Evolutionary conservation across 2,797 vertebrate genomes (phyloP), one percentile per base, ranked within the genome.

Genomic region (Ceryle rudis): DNA sequence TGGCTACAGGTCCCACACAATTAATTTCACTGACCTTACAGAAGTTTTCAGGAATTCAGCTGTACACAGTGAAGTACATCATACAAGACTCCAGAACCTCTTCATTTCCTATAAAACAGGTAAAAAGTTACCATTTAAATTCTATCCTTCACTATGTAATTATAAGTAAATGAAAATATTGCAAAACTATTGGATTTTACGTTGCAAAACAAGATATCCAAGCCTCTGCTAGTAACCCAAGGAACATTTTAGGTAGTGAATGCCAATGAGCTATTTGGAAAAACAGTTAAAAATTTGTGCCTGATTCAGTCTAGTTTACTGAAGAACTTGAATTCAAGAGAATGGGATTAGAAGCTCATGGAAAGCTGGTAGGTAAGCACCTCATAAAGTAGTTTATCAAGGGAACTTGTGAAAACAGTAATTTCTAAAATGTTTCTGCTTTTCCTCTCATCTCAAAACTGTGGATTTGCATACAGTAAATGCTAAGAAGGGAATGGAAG

Each of bases 381-480:
- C 31, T 61, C 66, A 33, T 58, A 65, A 92, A 86, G 25, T 14
- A 70, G 42, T 13, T 87, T 52, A 51, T 60, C 26, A 73, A 71
- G 25, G 39, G n/a, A 87, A 31, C 8, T 51, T 18, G 21, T 58
- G 35, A 60, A 87, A 95, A 22, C 8, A 62, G 19, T 20, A 77
- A 14, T 21, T 70, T 47, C 58, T 57, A 71, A 88, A 91, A 74
- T 42, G 49, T n/a, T 74, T 55, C 82, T 88, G 69, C 25, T 83
- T 90, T 61, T 65, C 23, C n/a, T 88, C 29, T 77, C 60, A 35
- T 62, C 52, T 87, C 60, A 57, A 21, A 64, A 23, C n/a, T 1
- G 0, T 8, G 11, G 73, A 31, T 75, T 79, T 80, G 14, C 58
- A 19, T 11, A 20, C 20, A 16, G 54, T 13, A 69, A 69, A 58